Base-by-base conservation (phyloP, 2,113 vertebrate species). In the Romanogobio albipinnatus region DNA sequence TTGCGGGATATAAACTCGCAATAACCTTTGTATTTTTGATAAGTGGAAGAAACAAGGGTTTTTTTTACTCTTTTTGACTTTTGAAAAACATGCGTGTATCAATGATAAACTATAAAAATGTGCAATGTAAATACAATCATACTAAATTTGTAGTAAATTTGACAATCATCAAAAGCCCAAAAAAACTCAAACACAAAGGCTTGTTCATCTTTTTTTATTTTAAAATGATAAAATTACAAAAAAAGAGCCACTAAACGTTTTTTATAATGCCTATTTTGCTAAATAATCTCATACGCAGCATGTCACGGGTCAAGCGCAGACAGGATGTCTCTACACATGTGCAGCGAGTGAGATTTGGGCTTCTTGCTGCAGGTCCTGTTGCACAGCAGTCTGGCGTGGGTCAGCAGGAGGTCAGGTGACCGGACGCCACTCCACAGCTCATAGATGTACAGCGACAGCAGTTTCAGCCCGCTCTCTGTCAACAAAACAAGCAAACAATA, bases 391-490 rank as follows among this genome's bases (percentile, higher is more conserved):
- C 8, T 88, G 86, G 95, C 79, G 0, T 98, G 96, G 49, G 90
- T 86, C 74, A 93, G 79, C 84, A 99, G 95, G 71, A 94, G 87
- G 29, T 95, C 90, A 0, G 95, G 92, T 9, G 87, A 91, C 15
- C 76, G 47, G 5, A 93, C 93, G 85, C 96, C 96, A 6, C 96
- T 95, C 97, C 97, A 99, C 76, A 94, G 0, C n/a, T n/a, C n/a
- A n/a, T n/a, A n/a, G n/a, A n/a, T n/a, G n/a, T n/a, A n/a, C n/a
- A n/a, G n/a, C n/a, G n/a, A n/a, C n/a, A n/a, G n/a, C n/a, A n/a
- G n/a, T n/a, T n/a, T n/a, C n/a, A n/a, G n/a, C n/a, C n/a, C n/a
- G n/a, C n/a, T n/a, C n/a, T n/a, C n/a, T n/a, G n/a, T n/a, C n/a
- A n/a, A n/a, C n/a, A n/a, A n/a, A n/a, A n/a, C n/a, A n/a, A n/a